Evolutionary conservation across 2,888 invertebrate genomes (phyloP), one percentile per base, ranked within the genome.

Genomic region (Ectemnius cavifrons): DNA sequence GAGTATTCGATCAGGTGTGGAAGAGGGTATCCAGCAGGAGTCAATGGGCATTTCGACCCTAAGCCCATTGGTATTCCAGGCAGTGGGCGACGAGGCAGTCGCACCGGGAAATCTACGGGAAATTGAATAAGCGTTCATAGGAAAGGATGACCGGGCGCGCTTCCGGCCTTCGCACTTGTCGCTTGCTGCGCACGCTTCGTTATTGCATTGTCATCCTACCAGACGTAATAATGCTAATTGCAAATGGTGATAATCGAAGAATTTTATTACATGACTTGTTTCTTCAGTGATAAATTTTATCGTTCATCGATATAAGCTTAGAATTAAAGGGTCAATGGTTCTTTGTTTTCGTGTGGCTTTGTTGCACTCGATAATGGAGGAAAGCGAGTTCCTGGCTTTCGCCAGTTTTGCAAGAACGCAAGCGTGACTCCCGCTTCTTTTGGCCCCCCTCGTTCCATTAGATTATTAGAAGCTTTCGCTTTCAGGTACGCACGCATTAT

Each of bases 361-460:
- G 52, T 52, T 16, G n/a, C 52, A 16, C 14, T 11, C 4, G 52
- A 16, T 52, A 52, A 52, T 52, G 52, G 14, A 52, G 70, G 79
- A 81, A 81, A 77, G 77, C 68, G 71, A 72, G 75, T 68, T 65
- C 65, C 47, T 57, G 81, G 52, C 81, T 81, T 81, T 67, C 77
- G 57, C 61, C 59, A 61, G 69, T 71, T 81, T 81, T 77, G 71
- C 71, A 66, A 71, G 69, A 73, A 81, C 69, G 78, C 81, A 72
- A 81, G 78, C 81, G 80, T 81, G 81, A 81, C 79, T 64, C 28
- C 63, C 28, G 16, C 52, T 52, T 11, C n/a, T 13, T 52, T 4
- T 14, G 59, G 73, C 73, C 5, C 0, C 73, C 5, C 0, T 68
- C 69, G 77, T 23, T 23, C 2, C 23, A 23, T 23, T 23, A 23